phyloP scores from a whole-genome alignment of 2,797 vertebrate species.

The Jordanella pulchra region DNA sequence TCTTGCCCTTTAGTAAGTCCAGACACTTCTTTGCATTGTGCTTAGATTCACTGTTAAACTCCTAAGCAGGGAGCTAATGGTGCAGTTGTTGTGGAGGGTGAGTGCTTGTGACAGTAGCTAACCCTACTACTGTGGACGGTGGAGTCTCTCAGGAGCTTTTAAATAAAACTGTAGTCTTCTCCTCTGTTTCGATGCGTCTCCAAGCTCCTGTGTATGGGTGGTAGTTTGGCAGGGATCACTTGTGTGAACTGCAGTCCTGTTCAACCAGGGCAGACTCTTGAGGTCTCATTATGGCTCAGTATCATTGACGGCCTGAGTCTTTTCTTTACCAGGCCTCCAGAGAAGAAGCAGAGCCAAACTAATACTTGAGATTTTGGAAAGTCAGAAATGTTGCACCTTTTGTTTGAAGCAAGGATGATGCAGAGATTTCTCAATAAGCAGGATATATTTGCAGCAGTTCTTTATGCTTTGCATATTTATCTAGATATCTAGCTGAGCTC shows the following conservation, averaged over 20 bases:
- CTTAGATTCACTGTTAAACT: slow-evolving; percentile 32
- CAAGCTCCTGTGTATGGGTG: slow-evolving; percentile 24
- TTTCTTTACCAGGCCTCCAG: slow-evolving; percentile 12
- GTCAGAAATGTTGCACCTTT: slow-evolving; percentile 13
- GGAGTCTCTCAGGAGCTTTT: slow-evolving; percentile 25
- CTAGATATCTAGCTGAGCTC: background rate
- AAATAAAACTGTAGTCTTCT: slow-evolving; percentile 35
- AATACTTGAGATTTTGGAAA: slow-evolving; percentile 35
- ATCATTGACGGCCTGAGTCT: slow-evolving; percentile 45
- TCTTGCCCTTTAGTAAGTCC: slow-evolving; percentile 8
- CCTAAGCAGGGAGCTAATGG: slow-evolving; percentile 55
- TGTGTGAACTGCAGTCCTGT: slow-evolving; percentile 24
- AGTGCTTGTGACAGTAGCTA: slow-evolving; percentile 30
- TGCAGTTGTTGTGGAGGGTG: slow-evolving; percentile 45
- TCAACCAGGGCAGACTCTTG: slow-evolving; percentile 24
- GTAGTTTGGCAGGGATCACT: slow-evolving; percentile 36
- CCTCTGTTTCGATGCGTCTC: slow-evolving; percentile 11
- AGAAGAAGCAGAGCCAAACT: slow-evolving; percentile 33
- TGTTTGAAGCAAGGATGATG: slow-evolving; percentile 10
- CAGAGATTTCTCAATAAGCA: background rate
- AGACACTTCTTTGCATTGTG: slow-evolving; percentile 36
- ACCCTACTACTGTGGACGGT: slow-evolving; percentile 36
- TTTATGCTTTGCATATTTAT: background rate
- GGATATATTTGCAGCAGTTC: background rate
- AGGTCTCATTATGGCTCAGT: slow-evolving; percentile 57